Conservation (phyloP, 2,888 invertebrate genomes). For the Dicranocentrus wangi region DNA sequence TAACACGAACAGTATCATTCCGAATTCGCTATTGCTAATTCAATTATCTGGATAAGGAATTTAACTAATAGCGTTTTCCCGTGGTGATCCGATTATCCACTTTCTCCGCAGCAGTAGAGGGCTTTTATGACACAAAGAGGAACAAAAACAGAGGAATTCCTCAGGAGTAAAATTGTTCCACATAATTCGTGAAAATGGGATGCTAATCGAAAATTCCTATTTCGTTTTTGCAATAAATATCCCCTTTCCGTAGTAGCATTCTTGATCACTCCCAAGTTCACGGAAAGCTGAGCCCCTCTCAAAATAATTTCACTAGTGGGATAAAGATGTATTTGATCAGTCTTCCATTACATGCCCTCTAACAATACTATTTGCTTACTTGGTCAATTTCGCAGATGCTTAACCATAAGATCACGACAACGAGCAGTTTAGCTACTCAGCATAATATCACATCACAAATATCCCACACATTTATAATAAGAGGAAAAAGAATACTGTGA, state of each 20-base stretch:
- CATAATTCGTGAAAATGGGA: too few species aligned
- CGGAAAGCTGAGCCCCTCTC: not conserved
- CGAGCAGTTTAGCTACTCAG: not conserved
- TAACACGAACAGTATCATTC: too few species aligned
- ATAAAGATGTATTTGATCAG: not conserved
- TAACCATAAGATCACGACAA: not conserved
- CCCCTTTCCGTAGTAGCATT: not conserved
- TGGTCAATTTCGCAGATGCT: not conserved
- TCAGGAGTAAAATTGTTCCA: too few species aligned
- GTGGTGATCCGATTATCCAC: too few species aligned
- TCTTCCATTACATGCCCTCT: not conserved
- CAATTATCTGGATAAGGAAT: too few species aligned
- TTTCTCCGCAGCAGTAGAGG: too few species aligned
- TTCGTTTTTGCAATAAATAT: not conserved
- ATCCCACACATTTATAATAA: not conserved
- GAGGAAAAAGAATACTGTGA: too few species aligned
- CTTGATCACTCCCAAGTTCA: not conserved
- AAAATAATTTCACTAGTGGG: not conserved
- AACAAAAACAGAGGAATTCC: too few species aligned
- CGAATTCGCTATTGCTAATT: too few species aligned
- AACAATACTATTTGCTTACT: too few species aligned
- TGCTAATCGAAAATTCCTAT: not conserved
- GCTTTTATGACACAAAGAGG: too few species aligned
- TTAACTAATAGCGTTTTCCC: too few species aligned
- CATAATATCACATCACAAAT: constrained; percentile 10